These are phyloP conservation scores for Cremastobaeus sp. DNA, from an alignment of 2,888 invertebrate species.

Conservation along the genomic window DNA sequence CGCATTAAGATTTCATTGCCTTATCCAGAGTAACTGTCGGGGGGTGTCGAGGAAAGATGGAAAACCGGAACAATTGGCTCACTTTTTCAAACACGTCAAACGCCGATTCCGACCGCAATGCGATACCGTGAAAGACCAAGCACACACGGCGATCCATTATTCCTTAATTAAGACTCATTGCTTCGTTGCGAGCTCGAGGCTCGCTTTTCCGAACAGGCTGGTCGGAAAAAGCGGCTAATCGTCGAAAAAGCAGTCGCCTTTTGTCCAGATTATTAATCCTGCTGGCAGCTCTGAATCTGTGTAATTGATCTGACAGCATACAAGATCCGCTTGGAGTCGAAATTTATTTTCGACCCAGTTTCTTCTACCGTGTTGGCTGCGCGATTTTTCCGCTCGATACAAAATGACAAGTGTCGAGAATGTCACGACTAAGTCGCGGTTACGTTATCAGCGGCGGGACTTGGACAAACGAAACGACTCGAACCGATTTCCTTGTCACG, in stretches of 20 bases:
- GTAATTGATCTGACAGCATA: conserved; percentile 33
- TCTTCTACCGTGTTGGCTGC: conserved; percentile 23
- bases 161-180: conserved; percentile 32
- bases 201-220: background rate
- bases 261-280: conserved; percentile 15
- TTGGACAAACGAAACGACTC: conserved; percentile 14
- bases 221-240: conserved; percentile 12
- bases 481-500: conserved; percentile 12
- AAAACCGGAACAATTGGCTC: conserved; percentile 69
- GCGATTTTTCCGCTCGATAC: conserved; percentile 39
- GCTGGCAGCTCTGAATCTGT: conserved; percentile 4
- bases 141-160: conserved; percentile 17
- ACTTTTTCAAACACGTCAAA: conserved; percentile 44
- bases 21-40: conserved; percentile 43
- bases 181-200: conserved; percentile 7
- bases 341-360: conserved; percentile 50
- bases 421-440: conserved; percentile 28
- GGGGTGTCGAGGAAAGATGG: conserved; percentile 55
- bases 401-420: conserved; percentile 31
- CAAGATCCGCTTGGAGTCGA: conserved; percentile 28
- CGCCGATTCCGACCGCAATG: background rate
- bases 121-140: conserved; percentile 13
- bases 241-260: conserved; percentile 9
- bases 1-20: conserved; percentile 48
- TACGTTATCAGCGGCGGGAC: conserved; percentile 13